Base-by-base conservation (phyloP, 2,888 invertebrate species). In the Hemicrepidius hirtus region DNA sequence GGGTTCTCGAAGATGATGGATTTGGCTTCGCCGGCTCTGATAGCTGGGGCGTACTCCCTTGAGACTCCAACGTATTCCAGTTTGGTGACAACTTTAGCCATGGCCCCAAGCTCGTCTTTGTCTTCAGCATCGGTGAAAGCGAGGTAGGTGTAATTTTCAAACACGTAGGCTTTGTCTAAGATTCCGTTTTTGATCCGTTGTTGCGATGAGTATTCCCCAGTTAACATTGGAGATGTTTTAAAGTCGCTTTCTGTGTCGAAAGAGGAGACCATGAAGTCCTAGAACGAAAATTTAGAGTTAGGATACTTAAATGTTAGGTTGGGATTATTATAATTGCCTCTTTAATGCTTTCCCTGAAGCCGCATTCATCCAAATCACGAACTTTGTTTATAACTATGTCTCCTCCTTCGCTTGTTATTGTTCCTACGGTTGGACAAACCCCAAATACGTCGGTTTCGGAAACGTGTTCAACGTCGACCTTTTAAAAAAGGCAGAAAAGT, bases 391-490 rank as follows among this genome's bases (percentile, higher is more conserved):
- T 86, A 68, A 92, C 84, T 0, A 87, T 83, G 1, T 90, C 89
- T 9, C 90, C 91, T 16, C 88, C 88, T 73, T 81, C 82, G 71
- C 87, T 86, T 0, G 89, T 88, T 74, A 93, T 93, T 57, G 91
- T 9, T 1, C 41, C 18, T 1, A 28, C 90, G 0, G 96, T 95
- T 3, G 93, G 93, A 82, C 97, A 97, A 5, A 90, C 89, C 21
- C 97, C 97, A 82, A 95, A 94, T 0, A 97, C 90, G 83, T 97
- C 97, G 75, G 88, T 88, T 80, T 86, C 85, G 64, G 82, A 20
- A 35, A 18, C 37, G 77, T 82, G 81, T 35, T 73, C 71, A 32
- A 80, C 32, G 21, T 74, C 74, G 5, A 76, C 76, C 78, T 77
- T 53, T 28, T 1, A n/a, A n/a, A 53, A 49, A 12, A 3, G 1